Conservation (phyloP, 1,140 invertebrate genomes). For the Macrosteles quadrilineatus region DNA sequence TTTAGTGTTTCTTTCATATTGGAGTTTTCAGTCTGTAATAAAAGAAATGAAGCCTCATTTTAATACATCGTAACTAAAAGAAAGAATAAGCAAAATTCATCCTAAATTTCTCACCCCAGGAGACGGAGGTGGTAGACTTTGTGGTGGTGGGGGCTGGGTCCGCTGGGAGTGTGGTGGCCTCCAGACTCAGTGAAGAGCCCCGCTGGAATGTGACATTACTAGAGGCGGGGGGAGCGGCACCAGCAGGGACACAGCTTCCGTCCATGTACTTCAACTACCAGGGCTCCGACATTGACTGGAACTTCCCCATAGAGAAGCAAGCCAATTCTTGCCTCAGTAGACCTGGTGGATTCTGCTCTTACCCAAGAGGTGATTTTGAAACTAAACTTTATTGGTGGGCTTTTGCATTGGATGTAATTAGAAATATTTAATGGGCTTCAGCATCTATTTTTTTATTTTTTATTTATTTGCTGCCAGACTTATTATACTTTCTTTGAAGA, state of each 20-base stretch:
- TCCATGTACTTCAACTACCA: constrained; percentile 81
- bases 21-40: too few species aligned
- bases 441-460: too few species aligned
- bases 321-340: constrained; percentile 75
- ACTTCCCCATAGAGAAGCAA: constrained; percentile 81
- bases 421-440: too few species aligned
- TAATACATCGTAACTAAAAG: too few species aligned
- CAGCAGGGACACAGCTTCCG: constrained; percentile 76
- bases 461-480: too few species aligned
- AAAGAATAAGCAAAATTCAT: too few species aligned
- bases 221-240: constrained; percentile 58
- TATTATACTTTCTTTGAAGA: too few species aligned
- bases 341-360: constrained; percentile 47
- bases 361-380: constrained; percentile 12
- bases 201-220: constrained; percentile 53
- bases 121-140: constrained; percentile 67
- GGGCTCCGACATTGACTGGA: constrained; percentile 80
- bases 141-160: constrained; percentile 62
- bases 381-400: too few species aligned
- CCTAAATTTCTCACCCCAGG: constrained; percentile 43
- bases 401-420: too few species aligned
- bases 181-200: constrained; percentile 54
- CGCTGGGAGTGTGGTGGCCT: constrained; percentile 59
- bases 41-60: too few species aligned
- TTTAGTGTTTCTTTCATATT: too few species aligned